phyloP scores from a whole-genome alignment of 2,113 vertebrate species.

The pig (Sus scrofa) region DNA sequence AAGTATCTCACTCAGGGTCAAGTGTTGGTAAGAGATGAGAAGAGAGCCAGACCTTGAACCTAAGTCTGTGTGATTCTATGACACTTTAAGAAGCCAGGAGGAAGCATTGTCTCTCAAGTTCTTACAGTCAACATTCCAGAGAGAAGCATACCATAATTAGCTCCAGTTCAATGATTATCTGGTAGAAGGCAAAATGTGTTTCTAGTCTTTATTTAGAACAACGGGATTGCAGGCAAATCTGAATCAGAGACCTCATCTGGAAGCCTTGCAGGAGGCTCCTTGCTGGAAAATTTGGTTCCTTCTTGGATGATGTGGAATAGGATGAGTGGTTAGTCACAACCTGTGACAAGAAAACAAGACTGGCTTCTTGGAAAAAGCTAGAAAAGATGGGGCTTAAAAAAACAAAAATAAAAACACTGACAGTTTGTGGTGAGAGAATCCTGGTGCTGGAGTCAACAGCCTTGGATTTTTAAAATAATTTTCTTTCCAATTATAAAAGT shows the following conservation, averaged over 20 bases:
- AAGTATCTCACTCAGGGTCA: background rate
- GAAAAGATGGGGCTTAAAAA: background rate
- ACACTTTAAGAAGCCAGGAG: background rate
- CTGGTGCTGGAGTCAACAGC: background rate
- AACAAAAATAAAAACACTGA: background rate
- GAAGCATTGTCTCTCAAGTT: background rate
- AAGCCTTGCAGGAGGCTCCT: conserved; percentile 15
- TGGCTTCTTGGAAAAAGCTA: background rate
- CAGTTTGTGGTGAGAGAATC: background rate
- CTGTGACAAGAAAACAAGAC: background rate
- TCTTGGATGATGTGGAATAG: background rate
- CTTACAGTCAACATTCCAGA: background rate
- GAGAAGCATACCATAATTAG: background rate
- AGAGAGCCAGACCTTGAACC: conserved; percentile 1
- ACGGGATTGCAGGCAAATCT: conserved; percentile 9
- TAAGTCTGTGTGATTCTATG: background rate
- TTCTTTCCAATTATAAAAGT: conserved; percentile 38
- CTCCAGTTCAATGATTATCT: background rate
- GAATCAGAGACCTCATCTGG: conserved; percentile 1
- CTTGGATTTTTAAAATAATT: conserved; percentile 24
- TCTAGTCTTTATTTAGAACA: conserved; percentile 62
- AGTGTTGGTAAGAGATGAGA: background rate
- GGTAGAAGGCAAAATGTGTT: background rate
- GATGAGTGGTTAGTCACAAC: background rate
- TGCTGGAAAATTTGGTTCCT: background rate